A percentile compares a stretch with the other conserved stretches of the same genome.
These are phyloP conservation scores for Hedya salicella DNA, from an alignment of 2,888 invertebrate species.

Conservation along the genomic window DNA sequence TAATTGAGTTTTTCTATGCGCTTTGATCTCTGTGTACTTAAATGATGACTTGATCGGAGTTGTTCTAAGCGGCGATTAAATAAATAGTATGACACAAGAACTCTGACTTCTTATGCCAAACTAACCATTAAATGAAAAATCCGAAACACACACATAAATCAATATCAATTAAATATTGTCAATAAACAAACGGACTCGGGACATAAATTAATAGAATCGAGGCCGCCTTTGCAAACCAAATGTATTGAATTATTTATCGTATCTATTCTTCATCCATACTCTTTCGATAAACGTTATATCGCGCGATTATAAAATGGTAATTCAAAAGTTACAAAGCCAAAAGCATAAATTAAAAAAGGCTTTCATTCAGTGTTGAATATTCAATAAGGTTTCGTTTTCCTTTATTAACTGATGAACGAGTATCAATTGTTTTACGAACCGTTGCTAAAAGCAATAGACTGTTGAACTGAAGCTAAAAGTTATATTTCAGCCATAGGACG, in stretches of 20 bases:
- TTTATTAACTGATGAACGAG: background rate
- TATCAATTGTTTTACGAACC: background rate
- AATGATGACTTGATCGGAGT: too few relatives aligned
- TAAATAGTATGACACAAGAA: too few relatives aligned
- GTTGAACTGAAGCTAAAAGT: too few relatives aligned
- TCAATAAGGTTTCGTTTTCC: background rate
- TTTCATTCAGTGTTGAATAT: background rate
- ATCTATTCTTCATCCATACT: conserved; percentile 31
- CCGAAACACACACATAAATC: conserved; percentile 32
- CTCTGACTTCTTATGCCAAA: background rate
- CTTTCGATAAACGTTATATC: conserved; percentile 4
- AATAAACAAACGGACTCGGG: conserved; percentile 15
- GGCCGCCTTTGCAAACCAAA: conserved; percentile 39
- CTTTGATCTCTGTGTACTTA: too few relatives aligned
- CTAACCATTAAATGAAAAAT: conserved; percentile 13
- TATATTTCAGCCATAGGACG: too few relatives aligned
- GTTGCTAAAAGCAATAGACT: background rate
- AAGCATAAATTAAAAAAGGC: conserved; percentile 11
- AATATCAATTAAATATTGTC: conserved; percentile 33
- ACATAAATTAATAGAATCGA: conserved; percentile 35
- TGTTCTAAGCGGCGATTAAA: too few relatives aligned
- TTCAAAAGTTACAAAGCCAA: conserved; percentile 5
- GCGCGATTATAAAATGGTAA: conserved; percentile 1
- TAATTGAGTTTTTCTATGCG: too few relatives aligned
- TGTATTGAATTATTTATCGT: conserved; percentile 31